Evolutionary conservation across 2,888 invertebrate species (phyloP).

Genomic region (Perithous albicinctus): DNA sequence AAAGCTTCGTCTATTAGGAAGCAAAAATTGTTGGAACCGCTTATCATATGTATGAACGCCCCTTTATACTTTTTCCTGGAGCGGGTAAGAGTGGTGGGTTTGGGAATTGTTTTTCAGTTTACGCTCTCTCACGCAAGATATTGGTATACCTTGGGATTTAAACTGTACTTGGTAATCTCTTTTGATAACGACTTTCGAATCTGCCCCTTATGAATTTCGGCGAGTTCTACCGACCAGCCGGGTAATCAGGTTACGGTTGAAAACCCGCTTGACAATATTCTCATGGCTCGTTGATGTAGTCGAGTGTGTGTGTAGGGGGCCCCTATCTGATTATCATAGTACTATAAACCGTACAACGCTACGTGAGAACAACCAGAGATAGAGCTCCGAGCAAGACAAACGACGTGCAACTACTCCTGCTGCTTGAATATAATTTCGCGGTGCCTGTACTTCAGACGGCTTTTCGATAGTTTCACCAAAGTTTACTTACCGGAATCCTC

Average conservation of each 20-base stretch:
- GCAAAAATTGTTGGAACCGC: background rate
- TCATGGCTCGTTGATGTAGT: slow-evolving; percentile 35
- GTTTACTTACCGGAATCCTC: slow-evolving; percentile 19
- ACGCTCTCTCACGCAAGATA: background rate
- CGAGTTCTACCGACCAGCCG: slow-evolving; percentile 37
- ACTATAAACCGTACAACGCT: slow-evolving; percentile 6
- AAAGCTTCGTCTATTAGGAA: too few species aligned
- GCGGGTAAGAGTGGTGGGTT: background rate
- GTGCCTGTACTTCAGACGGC: slow-evolving; percentile 29
- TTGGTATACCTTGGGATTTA: slow-evolving; percentile 63
- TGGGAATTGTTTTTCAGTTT: background rate
- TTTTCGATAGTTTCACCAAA: slow-evolving; percentile 45
- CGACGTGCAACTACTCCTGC: slow-evolving; percentile 16
- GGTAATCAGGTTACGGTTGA: background rate
- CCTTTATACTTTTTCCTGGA: background rate
- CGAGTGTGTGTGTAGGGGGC: slow-evolving; percentile 33
- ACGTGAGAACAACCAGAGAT: slow-evolving; percentile 15
- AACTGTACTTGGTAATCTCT: slow-evolving; percentile 76
- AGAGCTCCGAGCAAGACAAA: slow-evolving; percentile 3
- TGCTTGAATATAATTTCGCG: slow-evolving; percentile 39
- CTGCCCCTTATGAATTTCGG: slow-evolving; percentile 70
- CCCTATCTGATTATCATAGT: slow-evolving; percentile 16
- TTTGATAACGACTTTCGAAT: slow-evolving; percentile 74
- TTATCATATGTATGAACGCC: background rate
- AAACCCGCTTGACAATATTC: slow-evolving; percentile 51